Conservation (phyloP, 2,888 invertebrate species). For the Tipula lateralis region DNA sequence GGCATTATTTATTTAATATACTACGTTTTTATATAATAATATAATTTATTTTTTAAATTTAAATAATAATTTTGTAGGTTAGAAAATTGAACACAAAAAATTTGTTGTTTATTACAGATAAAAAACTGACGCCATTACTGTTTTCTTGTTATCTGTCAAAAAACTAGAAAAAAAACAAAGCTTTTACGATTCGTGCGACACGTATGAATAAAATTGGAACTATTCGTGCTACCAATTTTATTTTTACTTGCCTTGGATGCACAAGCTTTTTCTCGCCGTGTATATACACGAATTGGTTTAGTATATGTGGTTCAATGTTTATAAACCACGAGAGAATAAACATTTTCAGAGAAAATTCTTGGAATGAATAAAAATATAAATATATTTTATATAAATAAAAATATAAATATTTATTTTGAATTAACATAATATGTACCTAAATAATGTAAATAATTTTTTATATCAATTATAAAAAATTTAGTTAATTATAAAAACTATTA, state of each 20-base stretch:
- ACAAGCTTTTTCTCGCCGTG: background rate
- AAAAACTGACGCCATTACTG: constrained; percentile 15
- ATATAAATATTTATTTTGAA: background rate
- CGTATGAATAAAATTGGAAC: background rate
- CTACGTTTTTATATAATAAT: background rate
- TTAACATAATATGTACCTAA: background rate
- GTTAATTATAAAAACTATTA: background rate
- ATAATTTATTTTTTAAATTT: background rate
- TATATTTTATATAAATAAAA: background rate
- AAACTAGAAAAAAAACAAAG: background rate
- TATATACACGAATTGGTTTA: background rate
- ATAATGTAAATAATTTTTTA: background rate
- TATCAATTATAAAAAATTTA: background rate
- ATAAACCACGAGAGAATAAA: background rate
- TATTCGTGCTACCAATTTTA: background rate
- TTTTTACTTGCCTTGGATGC: background rate
- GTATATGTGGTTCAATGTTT: background rate
- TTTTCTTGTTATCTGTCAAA: background rate
- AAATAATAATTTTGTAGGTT: background rate
- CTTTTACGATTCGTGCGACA: background rate
- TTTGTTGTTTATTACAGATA: constrained; percentile 11
- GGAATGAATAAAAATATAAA: background rate
- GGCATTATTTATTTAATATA: constrained; percentile 52
- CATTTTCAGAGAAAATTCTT: constrained; percentile 13
- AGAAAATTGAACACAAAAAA: constrained; percentile 1